A percentile compares a stretch with the other conserved stretches of the same genome.
Conservation (phyloP, 2,888 invertebrate species). For the Mamestra brassicae region DNA sequence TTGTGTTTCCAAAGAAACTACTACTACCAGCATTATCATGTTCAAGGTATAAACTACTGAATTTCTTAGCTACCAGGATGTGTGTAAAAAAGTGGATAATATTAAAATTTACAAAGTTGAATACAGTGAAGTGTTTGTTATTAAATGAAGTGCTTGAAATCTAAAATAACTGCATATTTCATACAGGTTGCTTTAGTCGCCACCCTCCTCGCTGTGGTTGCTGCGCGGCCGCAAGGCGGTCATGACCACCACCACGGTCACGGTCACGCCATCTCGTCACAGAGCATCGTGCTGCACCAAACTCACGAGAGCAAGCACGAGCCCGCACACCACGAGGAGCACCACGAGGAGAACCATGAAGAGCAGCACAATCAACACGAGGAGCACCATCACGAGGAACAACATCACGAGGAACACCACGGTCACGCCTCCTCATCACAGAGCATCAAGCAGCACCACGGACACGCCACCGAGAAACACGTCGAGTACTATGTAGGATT, state of each 20-base stretch:
- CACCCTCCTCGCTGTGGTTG: constrained; percentile 36
- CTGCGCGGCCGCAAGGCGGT: constrained; percentile 53
- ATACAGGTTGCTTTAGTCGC: constrained; percentile 32
- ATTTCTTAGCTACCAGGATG: background rate
- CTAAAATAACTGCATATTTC: background rate
- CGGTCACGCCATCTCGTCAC: constrained; percentile 73
- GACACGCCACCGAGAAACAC: constrained; percentile 55
- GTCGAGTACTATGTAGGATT: constrained; percentile 57
- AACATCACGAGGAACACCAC: constrained; percentile 36
- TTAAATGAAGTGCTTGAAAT: background rate
- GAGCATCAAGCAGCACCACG: constrained; percentile 32
- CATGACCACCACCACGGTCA: constrained; percentile 67
- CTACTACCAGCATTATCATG: constrained; percentile 36
- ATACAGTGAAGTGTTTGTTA: constrained; percentile 5
- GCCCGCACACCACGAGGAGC: constrained; percentile 46
- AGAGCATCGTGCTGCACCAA: constrained; percentile 73
- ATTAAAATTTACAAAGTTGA: background rate
- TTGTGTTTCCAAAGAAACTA: constrained; percentile 5
- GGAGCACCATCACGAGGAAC: constrained; percentile 24
- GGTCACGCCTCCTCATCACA: constrained; percentile 64
- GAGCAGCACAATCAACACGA: constrained; percentile 26
- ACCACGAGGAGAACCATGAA: constrained; percentile 45
- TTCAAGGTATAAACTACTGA: constrained; percentile 34
- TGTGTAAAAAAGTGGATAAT: background rate
- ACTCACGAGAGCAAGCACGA: constrained; percentile 50